Conservation (phyloP, 2,888 invertebrate species). For the Dermolepida albohirtum region DNA sequence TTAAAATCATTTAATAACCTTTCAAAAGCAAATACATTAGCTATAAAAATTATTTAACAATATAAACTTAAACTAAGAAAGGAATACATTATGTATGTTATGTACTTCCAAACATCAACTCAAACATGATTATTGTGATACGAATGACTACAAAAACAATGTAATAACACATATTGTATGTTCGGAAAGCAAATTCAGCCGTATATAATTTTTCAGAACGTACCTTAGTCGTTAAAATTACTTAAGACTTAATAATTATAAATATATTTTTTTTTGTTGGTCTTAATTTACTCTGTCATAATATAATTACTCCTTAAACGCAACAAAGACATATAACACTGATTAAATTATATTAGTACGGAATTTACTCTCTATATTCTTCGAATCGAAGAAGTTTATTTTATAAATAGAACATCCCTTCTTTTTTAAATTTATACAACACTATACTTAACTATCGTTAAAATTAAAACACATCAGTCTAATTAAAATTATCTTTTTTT, state of each 20-base stretch:
- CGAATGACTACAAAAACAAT: conserved; percentile 26
- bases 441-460: conserved; percentile 38
- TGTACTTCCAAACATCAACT: conserved; percentile 5
- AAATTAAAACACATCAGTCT: conserved; percentile 42
- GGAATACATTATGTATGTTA: conserved; percentile 12
- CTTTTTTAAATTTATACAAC: conserved; percentile 27
- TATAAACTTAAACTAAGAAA: conserved; percentile 34
- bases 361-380: conserved; percentile 42
- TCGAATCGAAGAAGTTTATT: conserved; percentile 35
- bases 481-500: conserved; percentile 25
- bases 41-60: conserved; percentile 43
- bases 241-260: conserved; percentile 21
- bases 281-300: conserved; percentile 43
- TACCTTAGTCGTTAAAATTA: conserved; percentile 14
- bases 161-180: conserved; percentile 1
- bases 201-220: conserved; percentile 18
- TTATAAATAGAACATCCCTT: conserved; percentile 42
- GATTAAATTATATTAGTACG: conserved; percentile 45
- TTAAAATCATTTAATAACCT: conserved; percentile 45
- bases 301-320: conserved; percentile 42
- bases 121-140: conserved; percentile 11
- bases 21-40: conserved; percentile 46
- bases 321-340: conserved; percentile 44
- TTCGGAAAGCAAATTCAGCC: conserved; percentile 20
- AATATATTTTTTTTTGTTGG: conserved; percentile 40